Evolutionary conservation across 2,113 vertebrate species (phyloP), one percentile per base, ranked within the genome.

Genomic region (Callocephalon fimbriatum): DNA sequence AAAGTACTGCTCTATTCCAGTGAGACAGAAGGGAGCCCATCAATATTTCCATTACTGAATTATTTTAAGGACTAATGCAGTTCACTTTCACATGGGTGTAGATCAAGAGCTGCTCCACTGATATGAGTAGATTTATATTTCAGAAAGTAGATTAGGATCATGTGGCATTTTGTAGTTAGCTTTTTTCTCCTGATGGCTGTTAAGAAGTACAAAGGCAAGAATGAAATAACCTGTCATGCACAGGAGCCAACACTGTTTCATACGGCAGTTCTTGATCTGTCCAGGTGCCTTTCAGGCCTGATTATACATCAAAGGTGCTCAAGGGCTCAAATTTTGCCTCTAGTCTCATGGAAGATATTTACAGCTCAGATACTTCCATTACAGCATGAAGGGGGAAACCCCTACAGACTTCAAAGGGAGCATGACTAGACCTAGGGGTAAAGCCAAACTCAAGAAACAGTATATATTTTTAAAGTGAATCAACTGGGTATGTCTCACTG

Each of bases 21-120:
- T 65, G 71, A 92, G 72, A 81, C 80, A 96, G 54, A 35, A 85
- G 72, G 38, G 23, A 97, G 12, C 17, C 66, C 29, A 95, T 88
- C 86, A 90, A 59, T 96, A 92, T 87, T 90, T 97, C 95, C 91
- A 53, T 44, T 80, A 56, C 58, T 93, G 66, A 81, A 85, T 67
- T 80, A 76, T 91, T 93, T 93, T 93, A 77, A 79, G 50, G 44
- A 12, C 15, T 71, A 58, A 48, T 70, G 32, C 29, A 54, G 22
- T 38, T 89, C 48, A 86, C 44, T 16, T 73, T 76, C 75, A 67
- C 42, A 56, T 16, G 42, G 26, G 19, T 89, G 17, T 67, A 85
- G 53, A 74, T 88, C 56, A 78, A 88, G n/a, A 87, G 10, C 38
- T 91, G 15, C 14, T 79, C 9, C 29, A 18, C 18, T 77, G 61